Conservation (phyloP, 2,888 invertebrate species). For the Stratiomys singularior region DNA sequence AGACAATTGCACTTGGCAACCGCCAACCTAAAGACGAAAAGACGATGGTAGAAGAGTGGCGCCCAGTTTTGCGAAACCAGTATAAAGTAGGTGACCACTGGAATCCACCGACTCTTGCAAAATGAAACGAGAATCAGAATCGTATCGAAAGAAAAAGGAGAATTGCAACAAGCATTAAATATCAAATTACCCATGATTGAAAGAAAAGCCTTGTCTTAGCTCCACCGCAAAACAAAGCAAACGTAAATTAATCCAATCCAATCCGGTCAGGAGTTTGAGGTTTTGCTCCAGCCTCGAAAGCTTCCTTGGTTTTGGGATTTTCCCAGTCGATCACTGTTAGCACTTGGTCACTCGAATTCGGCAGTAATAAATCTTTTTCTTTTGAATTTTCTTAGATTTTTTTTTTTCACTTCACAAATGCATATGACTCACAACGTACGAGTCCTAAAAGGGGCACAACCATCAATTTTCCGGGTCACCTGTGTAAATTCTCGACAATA, state of each 20-base stretch:
- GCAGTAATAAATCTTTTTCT: too few relatives aligned
- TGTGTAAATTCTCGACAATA: too few relatives aligned
- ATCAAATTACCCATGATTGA: slow-evolving; percentile 40
- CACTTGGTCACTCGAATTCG: neutral
- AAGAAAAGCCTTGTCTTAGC: neutral
- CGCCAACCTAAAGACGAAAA: too few relatives aligned
- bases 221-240: neutral
- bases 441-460: too few relatives aligned
- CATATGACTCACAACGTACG: neutral
- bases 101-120: slow-evolving; percentile 19
- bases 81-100: slow-evolving; percentile 41
- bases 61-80: slow-evolving; percentile 24
- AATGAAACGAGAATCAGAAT: neutral
- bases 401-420: neutral
- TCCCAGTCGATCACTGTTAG: neutral
- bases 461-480: neutral
- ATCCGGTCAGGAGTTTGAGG: slow-evolving; percentile 29
- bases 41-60: neutral
- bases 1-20: neutral
- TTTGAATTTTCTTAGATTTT: neutral
- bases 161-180: slow-evolving; percentile 15
- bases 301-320: too few relatives aligned
- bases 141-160: neutral
- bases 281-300: neutral
- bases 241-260: slow-evolving; percentile 18